Evolutionary conservation across 2,113 vertebrate species (phyloP).

Genomic region (Hemichromis elongatus): DNA sequence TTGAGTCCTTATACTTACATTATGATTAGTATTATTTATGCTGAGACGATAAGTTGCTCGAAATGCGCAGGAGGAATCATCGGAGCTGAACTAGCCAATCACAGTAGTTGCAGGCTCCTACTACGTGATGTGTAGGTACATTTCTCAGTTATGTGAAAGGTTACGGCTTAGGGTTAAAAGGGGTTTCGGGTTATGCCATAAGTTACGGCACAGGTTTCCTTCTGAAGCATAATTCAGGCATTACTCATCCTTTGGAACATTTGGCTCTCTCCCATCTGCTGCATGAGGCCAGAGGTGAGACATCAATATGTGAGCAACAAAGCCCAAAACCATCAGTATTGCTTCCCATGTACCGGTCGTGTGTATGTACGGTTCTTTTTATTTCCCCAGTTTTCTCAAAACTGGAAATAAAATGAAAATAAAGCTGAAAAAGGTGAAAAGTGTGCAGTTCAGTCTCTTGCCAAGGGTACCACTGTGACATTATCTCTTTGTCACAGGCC

Average conservation of each 20-base stretch:
- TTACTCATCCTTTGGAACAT: not conserved
- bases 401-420: constrained; percentile 47
- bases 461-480: constrained; percentile 33
- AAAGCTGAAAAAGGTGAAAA: not conserved
- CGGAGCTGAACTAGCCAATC: not conserved
- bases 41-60: not conserved
- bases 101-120: not conserved
- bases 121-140: not conserved
- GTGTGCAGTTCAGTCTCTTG: constrained; percentile 30
- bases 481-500: constrained; percentile 45
- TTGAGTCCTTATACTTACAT: not conserved
- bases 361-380: constrained; percentile 27
- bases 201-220: not conserved
- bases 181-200: not conserved
- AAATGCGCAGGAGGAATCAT: not conserved
- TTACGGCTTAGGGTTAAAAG: not conserved
- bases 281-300: not conserved
- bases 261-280: not conserved
- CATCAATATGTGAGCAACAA: not conserved
- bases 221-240: not conserved
- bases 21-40: not conserved
- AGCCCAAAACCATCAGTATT: not conserved
- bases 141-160: not conserved
- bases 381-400: constrained; percentile 30
- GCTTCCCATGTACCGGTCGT: constrained; percentile 22